phyloP scores from a whole-genome alignment of 2,888 invertebrate species.

The Chrysolina oricalcia region DNA sequence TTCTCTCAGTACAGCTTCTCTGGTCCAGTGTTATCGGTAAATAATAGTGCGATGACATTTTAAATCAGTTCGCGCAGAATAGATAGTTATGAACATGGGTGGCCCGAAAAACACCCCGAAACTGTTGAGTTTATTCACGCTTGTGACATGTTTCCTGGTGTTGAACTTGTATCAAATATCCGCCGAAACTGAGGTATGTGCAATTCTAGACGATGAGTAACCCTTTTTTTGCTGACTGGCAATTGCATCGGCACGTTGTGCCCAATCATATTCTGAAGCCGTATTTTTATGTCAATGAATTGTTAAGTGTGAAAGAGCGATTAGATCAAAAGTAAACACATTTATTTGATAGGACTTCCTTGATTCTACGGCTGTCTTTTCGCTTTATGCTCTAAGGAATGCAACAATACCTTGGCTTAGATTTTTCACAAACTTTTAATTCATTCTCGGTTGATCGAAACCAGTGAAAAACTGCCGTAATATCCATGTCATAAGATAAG shows the following conservation, averaged over 20 bases:
- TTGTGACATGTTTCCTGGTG: conserved; percentile 43
- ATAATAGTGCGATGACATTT: conserved; percentile 52
- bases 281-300: no score
- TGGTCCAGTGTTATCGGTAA: conserved; percentile 45
- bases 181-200: conserved; percentile 51
- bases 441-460: neutral
- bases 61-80: conserved; percentile 44
- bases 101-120: conserved; percentile 39
- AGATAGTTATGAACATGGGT: conserved; percentile 44
- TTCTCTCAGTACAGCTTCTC: conserved; percentile 49
- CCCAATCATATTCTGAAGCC: no score
- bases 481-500: neutral
- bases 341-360: neutral
- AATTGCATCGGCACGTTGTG: neutral
- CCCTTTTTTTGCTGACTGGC: conserved; percentile 34
- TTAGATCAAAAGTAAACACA: neutral
- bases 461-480: neutral
- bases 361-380: neutral
- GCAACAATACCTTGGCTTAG: neutral
- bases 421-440: neutral
- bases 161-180: conserved; percentile 45
- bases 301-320: no score
- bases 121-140: conserved; percentile 44
- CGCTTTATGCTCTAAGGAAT: neutral
- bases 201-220: conserved; percentile 24